A percentile compares a stretch with the other conserved stretches of the same genome.
Conservation (phyloP, 2,113 vertebrate species). For the Manacus vitellinus region DNA sequence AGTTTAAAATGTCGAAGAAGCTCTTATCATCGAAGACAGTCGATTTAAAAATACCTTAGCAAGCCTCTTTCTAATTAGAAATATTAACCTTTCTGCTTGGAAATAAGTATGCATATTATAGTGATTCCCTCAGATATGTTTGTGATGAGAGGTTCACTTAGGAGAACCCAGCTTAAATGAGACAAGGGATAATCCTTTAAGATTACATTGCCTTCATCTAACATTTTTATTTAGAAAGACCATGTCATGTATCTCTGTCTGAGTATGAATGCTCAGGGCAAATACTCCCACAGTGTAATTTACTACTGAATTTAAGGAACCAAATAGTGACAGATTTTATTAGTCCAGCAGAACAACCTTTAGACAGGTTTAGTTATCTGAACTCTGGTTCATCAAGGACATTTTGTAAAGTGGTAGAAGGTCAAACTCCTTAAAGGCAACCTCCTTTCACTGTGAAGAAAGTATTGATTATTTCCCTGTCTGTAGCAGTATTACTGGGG, state of each 20-base stretch:
- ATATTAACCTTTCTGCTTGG: slow-evolving; percentile 41
- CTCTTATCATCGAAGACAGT: background rate
- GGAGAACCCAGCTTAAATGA: background rate
- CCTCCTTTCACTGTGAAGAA: background rate
- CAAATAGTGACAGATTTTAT: slow-evolving; percentile 14
- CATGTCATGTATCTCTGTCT: background rate
- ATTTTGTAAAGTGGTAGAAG: background rate
- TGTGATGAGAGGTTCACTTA: slow-evolving; percentile 2
- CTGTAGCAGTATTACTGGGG: background rate
- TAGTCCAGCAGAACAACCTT: slow-evolving; percentile 13
- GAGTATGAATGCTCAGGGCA: background rate
- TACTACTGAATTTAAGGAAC: slow-evolving; percentile 3
- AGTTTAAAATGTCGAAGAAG: slow-evolving; percentile 16
- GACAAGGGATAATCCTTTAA: background rate
- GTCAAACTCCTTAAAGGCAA: background rate
- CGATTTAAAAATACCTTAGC: slow-evolving; percentile 15
- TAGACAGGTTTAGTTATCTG: background rate
- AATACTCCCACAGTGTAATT: background rate
- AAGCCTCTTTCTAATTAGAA: slow-evolving; percentile 36
- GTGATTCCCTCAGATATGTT: background rate
- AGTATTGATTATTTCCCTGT: background rate
- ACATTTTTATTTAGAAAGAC: slow-evolving; percentile 10
- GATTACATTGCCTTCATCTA: background rate
- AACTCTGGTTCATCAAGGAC: background rate
- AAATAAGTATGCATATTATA: background rate